Percentiles rank a stretch among this genome's conserved stretches.
Conservation (phyloP, 2,888 invertebrate species). For the Platynereis dumerilii region DNA sequence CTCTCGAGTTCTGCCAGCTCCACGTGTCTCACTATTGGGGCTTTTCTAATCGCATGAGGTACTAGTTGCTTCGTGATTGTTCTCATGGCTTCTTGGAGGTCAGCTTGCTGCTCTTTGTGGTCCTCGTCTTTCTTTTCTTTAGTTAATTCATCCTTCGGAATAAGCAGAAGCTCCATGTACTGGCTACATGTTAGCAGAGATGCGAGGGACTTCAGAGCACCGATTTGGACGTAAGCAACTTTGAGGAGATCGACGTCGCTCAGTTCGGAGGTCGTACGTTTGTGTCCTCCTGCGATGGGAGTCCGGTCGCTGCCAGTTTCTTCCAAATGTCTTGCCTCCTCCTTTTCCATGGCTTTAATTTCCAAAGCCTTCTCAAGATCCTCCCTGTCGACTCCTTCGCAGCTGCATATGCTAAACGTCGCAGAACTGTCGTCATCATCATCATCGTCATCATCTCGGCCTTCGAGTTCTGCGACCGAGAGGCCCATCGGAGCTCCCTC, state of each 20-base stretch:
- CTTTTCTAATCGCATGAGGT: conserved; percentile 51
- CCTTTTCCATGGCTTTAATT: conserved; percentile 17
- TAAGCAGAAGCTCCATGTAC: conserved; percentile 69
- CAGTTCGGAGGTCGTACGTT: not conserved
- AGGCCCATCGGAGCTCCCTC: not conserved
- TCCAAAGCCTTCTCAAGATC: conserved; percentile 9
- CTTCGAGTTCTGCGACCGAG: not conserved
- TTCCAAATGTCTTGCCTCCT: not conserved
- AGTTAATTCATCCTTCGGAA: conserved; percentile 58
- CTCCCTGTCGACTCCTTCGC: not conserved
- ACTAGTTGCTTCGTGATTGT: conserved; percentile 58
- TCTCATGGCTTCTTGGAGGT: conserved; percentile 43
- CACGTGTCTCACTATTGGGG: conserved; percentile 54
- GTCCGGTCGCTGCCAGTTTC: not conserved
- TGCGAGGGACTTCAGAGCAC: conserved; percentile 69
- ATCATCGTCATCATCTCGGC: not conserved
- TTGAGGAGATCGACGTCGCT: conserved; percentile 66
- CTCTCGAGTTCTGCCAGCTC: conserved; percentile 59
- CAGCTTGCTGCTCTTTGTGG: conserved; percentile 34
- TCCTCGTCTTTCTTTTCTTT: conserved; percentile 17
- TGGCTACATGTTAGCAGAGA: conserved; percentile 67
- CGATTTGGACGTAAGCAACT: conserved; percentile 68
- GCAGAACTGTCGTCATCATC: conserved; percentile 1
- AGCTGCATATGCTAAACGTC: not conserved
- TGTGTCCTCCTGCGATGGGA: conserved; percentile 3